A percentile compares a stretch with the other conserved stretches of the same genome.
These are phyloP conservation scores for Cuculus canorus DNA, from an alignment of 2,797 vertebrate genomes.

Conservation along the genomic window DNA sequence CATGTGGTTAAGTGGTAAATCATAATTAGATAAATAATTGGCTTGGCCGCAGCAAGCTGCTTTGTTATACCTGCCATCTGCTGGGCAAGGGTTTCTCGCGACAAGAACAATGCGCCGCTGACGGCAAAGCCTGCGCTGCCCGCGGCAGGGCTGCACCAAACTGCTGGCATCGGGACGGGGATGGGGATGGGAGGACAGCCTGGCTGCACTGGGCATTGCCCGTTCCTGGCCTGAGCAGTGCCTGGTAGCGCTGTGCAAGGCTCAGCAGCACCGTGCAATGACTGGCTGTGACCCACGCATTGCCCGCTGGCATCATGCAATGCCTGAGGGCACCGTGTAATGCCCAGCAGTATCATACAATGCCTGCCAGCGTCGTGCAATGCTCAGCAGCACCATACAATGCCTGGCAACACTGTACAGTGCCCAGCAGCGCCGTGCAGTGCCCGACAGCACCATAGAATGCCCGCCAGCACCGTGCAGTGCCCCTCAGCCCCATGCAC, in stretches of 20 bases:
- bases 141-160: not conserved
- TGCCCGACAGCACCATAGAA: accelerated
- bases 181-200: not conserved
- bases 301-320: accelerated
- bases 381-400: accelerated
- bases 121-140: slow-evolving; percentile 62
- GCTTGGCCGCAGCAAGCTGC: slow-evolving; percentile 95
- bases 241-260: accelerated
- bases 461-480: accelerated
- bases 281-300: not conserved
- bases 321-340: accelerated
- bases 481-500: not conserved
- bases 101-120: slow-evolving; percentile 76
- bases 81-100: slow-evolving; percentile 79
- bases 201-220: not conserved
- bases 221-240: accelerated
- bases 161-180: not conserved
- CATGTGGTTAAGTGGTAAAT: slow-evolving; percentile 95
- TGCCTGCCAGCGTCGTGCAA: not conserved
- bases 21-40: slow-evolving; percentile 99
- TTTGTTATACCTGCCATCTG: slow-evolving; percentile 91
- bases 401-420: accelerated
- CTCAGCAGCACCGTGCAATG: not conserved
- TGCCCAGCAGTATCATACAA: not conserved
- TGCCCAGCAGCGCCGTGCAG: accelerated